Base-by-base conservation (phyloP, 2,113 vertebrate species). In the Anguilla japonica region DNA sequence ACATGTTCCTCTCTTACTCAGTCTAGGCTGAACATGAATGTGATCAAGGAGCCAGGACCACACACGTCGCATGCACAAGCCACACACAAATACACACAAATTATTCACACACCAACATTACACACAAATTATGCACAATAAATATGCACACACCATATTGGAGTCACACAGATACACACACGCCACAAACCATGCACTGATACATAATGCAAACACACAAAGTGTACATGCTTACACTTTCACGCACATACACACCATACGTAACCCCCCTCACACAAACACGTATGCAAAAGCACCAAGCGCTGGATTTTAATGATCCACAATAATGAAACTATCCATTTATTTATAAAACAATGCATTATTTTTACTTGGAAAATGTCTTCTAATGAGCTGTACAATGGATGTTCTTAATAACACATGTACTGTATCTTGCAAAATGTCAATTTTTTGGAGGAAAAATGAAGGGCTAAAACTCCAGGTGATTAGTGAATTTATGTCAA, bases 291-390 rank as follows among this genome's bases (percentile, higher is more conserved):
- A 88, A 87, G 87, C 87, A 87, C 85, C 60, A 82, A 80, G 46
- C 85, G 84, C 87, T 82, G 79, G 83, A 63, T 34, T 87, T 81
- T 89, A 89, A 91, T 80, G 88, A 88, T 90, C 83, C 26, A 53
- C 83, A 88, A 89, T 60, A 81, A 40, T 41, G 56, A 82, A 57
- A 81, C 75, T 84, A 88, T 85, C 46, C 82, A 9, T 87, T 86
- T 84, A 20, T 11, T 39, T 53, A 41, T 56, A 80, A 40, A 67
- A 86, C 81, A 83, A 34, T 34, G 34, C 34, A 34, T 34, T 34
- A 34, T 34, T 81, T 71, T 67, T 39, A 5, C 5, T 2, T 16
- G 2, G 34, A 57, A 81, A 84, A 78, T 9, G n/a, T 4, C 83
- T 34, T 87, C 67, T 88, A 88, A 88, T 86, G 71, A 86, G 79